Conservation (phyloP, 2,113 vertebrate species). For the Macaca fascicularis region T2T-MFA8v1.1 NC_088385.1:57531001-57531500, state of each 20-base stretch:
- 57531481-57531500: too few relatives aligned
- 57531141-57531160: not conserved
- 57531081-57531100: conserved; percentile 27
- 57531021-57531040: not conserved
- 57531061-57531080: conserved; percentile 28
- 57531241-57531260: not conserved
- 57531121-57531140: conserved; percentile 6
- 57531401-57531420: too few relatives aligned
- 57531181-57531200: not conserved
- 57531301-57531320: too few relatives aligned
- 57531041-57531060: not conserved
- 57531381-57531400: too few relatives aligned
- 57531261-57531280: not conserved
- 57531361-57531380: too few relatives aligned
- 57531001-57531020: not conserved
- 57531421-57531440: too few relatives aligned
- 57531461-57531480: too few relatives aligned
- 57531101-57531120: not conserved
- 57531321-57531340: too few relatives aligned
- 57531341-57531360: too few relatives aligned
- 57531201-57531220: too few relatives aligned
- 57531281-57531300: too few relatives aligned
- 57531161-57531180: conserved; percentile 16
- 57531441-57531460: too few relatives aligned
- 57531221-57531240: not conserved